Conservation (phyloP, 2,888 invertebrate genomes). For the Craniophora ligustri region DNA sequence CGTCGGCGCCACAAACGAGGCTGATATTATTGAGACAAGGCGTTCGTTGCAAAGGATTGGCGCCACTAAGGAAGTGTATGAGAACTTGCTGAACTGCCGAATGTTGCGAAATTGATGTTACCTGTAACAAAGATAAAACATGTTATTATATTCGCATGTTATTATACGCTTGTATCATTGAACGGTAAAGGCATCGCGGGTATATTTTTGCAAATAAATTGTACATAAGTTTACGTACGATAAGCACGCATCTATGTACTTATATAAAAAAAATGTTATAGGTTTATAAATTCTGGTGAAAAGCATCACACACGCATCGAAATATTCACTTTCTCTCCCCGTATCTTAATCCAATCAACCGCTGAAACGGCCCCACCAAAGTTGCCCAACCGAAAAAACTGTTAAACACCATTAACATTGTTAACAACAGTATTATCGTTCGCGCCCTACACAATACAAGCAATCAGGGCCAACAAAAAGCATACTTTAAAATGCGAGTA, state of each 20-base stretch:
- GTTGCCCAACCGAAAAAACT: conserved; percentile 28
- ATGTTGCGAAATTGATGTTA: conserved; percentile 48
- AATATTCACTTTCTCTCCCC: conserved; percentile 9
- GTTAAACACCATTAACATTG: conserved; percentile 45
- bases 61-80: conserved; percentile 18
- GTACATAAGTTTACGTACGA: too few species aligned
- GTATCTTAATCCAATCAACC: conserved; percentile 38
- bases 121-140: conserved; percentile 66
- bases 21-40: conserved; percentile 28
- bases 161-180: too few species aligned
- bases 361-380: conserved; percentile 32
- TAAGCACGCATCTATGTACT: too few species aligned
- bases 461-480: conserved; percentile 63
- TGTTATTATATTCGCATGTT: too few species aligned
- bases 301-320: conserved; percentile 2
- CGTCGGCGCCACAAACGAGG: conserved; percentile 6
- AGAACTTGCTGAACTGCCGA: neutral
- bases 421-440: conserved; percentile 54
- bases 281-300: neutral
- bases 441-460: conserved; percentile 63
- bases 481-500: conserved; percentile 43
- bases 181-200: too few species aligned
- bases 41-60: conserved; percentile 10
- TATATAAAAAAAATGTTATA: too few species aligned
- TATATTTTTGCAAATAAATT: too few species aligned